A percentile compares a stretch with the other conserved stretches of the same genome.
These are phyloP conservation scores for Addax nasomaculatus DNA, from an alignment of 2,113 vertebrate genomes.

Conservation along the genomic window DNA sequence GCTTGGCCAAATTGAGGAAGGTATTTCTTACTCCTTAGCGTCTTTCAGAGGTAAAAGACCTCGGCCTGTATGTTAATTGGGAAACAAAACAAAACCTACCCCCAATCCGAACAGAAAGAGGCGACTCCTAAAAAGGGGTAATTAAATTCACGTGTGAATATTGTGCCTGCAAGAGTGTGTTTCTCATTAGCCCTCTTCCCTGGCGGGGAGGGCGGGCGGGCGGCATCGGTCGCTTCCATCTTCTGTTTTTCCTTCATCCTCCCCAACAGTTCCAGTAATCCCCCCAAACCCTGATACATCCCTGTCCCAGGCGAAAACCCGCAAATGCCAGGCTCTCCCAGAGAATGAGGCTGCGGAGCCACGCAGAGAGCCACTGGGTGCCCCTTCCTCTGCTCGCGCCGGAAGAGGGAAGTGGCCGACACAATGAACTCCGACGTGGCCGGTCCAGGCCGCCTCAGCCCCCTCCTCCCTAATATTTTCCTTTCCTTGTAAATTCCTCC, in stretches of 20 bases:
- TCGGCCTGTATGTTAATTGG: constrained; percentile 43
- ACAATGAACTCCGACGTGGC: constrained; percentile 51
- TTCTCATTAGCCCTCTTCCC: constrained; percentile 80
- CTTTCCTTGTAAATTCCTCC: constrained; percentile 27
- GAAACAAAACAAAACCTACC: neutral
- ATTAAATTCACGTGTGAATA: constrained; percentile 81
- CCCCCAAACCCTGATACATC: constrained; percentile 45
- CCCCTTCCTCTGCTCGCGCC: neutral
- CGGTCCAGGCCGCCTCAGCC: neutral
- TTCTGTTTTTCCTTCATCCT: constrained; percentile 54
- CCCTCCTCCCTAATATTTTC: constrained; percentile 6
- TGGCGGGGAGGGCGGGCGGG: neutral
- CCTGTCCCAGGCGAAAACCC: neutral
- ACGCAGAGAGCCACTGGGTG: accelerated
- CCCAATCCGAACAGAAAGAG: constrained; percentile 55
- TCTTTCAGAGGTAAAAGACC: neutral
- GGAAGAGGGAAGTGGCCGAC: constrained; percentile 38
- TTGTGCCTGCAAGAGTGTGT: constrained; percentile 73
- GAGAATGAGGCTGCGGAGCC: neutral
- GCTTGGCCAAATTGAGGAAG: neutral
- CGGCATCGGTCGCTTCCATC: neutral
- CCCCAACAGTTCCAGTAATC: constrained; percentile 55
- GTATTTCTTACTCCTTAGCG: neutral
- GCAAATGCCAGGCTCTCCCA: neutral
- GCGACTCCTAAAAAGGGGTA: constrained; percentile 53